A percentile compares a stretch with the other conserved stretches of the same genome.
phyloP scores from a whole-genome alignment of 2,113 vertebrate species.

The Pedetes capensis region DNA sequence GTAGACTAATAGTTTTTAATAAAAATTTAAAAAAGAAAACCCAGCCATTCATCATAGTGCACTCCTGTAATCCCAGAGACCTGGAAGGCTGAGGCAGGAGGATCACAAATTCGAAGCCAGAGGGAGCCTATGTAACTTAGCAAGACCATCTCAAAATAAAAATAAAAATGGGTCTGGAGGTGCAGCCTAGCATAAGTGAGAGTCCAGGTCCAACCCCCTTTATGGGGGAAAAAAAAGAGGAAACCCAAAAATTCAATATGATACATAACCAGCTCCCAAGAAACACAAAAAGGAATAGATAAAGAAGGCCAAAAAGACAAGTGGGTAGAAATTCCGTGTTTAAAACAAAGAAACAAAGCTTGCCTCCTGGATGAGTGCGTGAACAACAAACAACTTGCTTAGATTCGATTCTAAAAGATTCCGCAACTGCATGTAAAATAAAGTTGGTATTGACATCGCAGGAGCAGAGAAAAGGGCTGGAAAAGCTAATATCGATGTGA shows the following conservation, averaged over 20 bases:
- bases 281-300: slow-evolving; percentile 3
- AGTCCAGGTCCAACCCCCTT: too few relatives aligned
- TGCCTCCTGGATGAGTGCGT: background rate
- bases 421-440: background rate
- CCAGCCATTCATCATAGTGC: too few relatives aligned
- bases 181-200: too few relatives aligned
- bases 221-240: background rate
- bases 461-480: background rate
- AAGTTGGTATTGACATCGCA: background rate
- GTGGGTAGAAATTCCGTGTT: background rate
- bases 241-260: slow-evolving; percentile 13
- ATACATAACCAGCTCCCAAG: background rate
- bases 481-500: background rate
- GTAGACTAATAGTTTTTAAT: background rate
- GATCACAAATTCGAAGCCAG: too few relatives aligned
- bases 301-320: background rate
- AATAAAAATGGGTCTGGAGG: too few relatives aligned
- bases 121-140: too few relatives aligned
- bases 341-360: background rate
- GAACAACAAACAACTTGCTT: background rate
- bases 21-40: background rate
- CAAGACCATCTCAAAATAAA: too few relatives aligned
- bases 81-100: too few relatives aligned
- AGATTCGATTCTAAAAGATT: background rate
- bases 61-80: too few relatives aligned